These are phyloP conservation scores for Cydia splendana DNA, from an alignment of 1,140 invertebrate species.

Conservation along the genomic window DNA sequence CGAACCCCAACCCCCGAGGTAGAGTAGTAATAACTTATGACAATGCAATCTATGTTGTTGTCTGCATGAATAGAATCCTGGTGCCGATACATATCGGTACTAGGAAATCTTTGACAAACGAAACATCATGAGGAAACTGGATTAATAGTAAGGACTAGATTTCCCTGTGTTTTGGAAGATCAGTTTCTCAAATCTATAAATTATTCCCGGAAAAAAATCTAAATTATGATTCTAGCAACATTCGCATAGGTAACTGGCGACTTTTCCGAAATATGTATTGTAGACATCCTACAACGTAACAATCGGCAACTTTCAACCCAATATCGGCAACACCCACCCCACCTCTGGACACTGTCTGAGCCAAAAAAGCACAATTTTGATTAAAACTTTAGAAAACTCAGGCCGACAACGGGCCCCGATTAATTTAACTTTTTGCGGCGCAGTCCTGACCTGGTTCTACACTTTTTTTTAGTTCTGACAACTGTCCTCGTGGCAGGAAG, in stretches of 20 bases:
- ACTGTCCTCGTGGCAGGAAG: constrained; percentile 14
- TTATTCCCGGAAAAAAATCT: too few relatives aligned
- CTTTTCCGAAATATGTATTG: not conserved
- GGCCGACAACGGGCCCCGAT: not conserved
- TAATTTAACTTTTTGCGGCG: constrained; percentile 29
- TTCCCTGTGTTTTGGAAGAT: too few relatives aligned
- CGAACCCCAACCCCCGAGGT: too few relatives aligned
- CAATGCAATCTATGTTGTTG: too few relatives aligned
- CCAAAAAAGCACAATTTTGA: constrained; percentile 30
- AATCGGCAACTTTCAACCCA: constrained; percentile 1
- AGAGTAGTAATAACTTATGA: too few relatives aligned
- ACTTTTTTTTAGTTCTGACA: constrained; percentile 27
- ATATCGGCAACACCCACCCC: not conserved
- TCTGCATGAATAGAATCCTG: too few relatives aligned
- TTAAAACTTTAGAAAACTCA: constrained; percentile 26
- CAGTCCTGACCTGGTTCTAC: constrained; percentile 26
- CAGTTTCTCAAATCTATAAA: too few relatives aligned
- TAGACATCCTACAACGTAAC: not conserved
- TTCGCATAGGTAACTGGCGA: not conserved
- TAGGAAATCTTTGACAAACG: too few relatives aligned
- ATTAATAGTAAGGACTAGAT: too few relatives aligned
- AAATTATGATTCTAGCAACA: too few relatives aligned
- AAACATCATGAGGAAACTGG: too few relatives aligned
- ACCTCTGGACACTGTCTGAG: not conserved
- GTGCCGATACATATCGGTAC: too few relatives aligned